Conservation (phyloP, 2,888 invertebrate species). For the Ophraella communa region DNA sequence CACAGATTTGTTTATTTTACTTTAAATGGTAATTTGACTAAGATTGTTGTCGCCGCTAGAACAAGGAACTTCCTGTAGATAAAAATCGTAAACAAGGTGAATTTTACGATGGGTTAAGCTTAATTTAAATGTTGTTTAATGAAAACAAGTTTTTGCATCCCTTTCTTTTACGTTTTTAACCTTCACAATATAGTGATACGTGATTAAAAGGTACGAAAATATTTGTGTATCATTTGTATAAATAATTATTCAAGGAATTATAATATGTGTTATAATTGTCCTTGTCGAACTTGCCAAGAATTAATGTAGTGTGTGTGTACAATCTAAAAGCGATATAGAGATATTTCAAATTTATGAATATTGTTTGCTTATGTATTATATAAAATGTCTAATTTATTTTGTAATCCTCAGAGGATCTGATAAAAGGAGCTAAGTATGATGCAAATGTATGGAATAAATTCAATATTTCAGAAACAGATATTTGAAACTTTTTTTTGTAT, state of each 20-base stretch:
- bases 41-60: not conserved
- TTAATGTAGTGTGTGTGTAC: not conserved
- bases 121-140: not conserved
- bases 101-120: too few relatives aligned
- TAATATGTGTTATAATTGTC: not conserved
- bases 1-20: constrained; percentile 16
- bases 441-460: too few relatives aligned
- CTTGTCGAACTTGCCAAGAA: constrained; percentile 2
- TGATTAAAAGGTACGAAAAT: not conserved
- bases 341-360: too few relatives aligned
- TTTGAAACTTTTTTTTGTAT: too few relatives aligned
- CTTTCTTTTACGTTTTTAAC: too few relatives aligned
- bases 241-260: not conserved
- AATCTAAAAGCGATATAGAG: not conserved
- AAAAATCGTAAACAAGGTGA: too few relatives aligned
- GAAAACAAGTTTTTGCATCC: not conserved
- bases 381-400: too few relatives aligned
- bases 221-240: not conserved
- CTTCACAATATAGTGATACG: too few relatives aligned
- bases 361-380: too few relatives aligned
- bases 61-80: not conserved
- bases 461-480: too few relatives aligned
- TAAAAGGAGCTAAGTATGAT: too few relatives aligned
- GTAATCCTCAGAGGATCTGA: too few relatives aligned
- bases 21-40: constrained; percentile 15